Base-by-base conservation (phyloP, 2,113 vertebrate genomes). In the Saccopteryx leptura region DNA sequence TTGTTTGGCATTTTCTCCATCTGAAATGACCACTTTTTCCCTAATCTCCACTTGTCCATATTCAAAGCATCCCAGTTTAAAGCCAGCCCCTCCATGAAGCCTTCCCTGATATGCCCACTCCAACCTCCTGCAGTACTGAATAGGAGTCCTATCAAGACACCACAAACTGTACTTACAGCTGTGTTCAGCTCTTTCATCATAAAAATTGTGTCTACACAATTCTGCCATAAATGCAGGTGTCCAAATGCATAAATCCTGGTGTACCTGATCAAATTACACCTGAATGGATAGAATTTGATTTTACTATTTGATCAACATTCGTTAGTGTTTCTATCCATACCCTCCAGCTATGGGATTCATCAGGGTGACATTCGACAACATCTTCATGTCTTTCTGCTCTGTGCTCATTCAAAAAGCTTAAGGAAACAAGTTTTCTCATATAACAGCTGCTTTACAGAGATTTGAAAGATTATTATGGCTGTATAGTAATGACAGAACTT, bases 401-500 rank as follows among this genome's bases (percentile, higher is more conserved):
- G 33, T 28, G 78, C 82, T 86, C 92, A 60, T 78, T 72, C 56
- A 71, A 91, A 88, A 75, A 39, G 72, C 81, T 68, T 24, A 84
- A 88, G 60, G 54, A 72, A 39, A 86, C 15, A 79, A 18, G 28
- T 68, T 65, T 91, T 82, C 58, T 82, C 50, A 63, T 80, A 33
- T 48, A 84, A 81, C 63, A 82, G 90, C 74, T 82, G 78, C 87
- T 91, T 79, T 78, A 52, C 2, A 74, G 89, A 88, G 74, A 68
- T 54, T 12, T 69, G 79, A 89, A 23, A 17, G 56, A 50, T 54
- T 79, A 87, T 50, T 23, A 61, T 28, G 86, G 61, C 84, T 82
- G 74, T 21, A 87, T 75, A 56, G 46, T 54, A 89, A 93, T 46
- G 96, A 72, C 18, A 88, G 76, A 69, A 66, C 48, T 66, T 96